These are phyloP conservation scores for Scyliorhinus canicula DNA, from an alignment of 2,797 vertebrate species.

Conservation along the genomic window DNA sequence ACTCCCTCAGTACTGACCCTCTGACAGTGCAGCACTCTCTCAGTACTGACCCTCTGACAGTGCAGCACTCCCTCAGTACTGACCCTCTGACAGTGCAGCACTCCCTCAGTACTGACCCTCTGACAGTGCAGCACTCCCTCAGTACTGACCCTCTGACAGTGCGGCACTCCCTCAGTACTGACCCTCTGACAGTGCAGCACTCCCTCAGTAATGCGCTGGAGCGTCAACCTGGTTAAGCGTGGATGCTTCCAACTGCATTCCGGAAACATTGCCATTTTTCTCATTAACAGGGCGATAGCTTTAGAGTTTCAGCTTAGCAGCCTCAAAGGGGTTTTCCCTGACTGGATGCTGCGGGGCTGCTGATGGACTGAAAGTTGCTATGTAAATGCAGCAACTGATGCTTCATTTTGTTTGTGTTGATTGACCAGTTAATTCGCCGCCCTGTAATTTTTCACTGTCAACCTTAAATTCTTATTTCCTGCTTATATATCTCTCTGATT, in stretches of 20 bases:
- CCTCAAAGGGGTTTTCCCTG: background rate
- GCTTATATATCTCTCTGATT: background rate
- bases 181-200: too few relatives aligned
- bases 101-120: too few relatives aligned
- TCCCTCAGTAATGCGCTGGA: too few relatives aligned
- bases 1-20: too few relatives aligned
- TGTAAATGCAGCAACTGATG: background rate
- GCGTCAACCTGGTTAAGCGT: background rate
- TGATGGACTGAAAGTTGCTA: background rate
- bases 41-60: too few relatives aligned
- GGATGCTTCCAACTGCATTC: too few relatives aligned
- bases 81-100: too few relatives aligned
- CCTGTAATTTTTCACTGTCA: background rate
- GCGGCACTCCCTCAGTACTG: too few relatives aligned
- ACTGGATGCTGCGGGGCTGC: background rate
- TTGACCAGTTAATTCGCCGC: background rate
- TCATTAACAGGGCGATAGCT: background rate
- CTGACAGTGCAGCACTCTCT: too few relatives aligned
- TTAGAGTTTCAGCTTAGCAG: background rate
- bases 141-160: too few relatives aligned
- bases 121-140: too few relatives aligned
- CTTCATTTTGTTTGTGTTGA: background rate
- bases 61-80: too few relatives aligned
- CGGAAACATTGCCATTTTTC: background rate
- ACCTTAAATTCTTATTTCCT: background rate